These are phyloP conservation scores for Phrynocephalus versicolor DNA, from an alignment of 2,113 vertebrate species.

Conservation along the genomic window DNA sequence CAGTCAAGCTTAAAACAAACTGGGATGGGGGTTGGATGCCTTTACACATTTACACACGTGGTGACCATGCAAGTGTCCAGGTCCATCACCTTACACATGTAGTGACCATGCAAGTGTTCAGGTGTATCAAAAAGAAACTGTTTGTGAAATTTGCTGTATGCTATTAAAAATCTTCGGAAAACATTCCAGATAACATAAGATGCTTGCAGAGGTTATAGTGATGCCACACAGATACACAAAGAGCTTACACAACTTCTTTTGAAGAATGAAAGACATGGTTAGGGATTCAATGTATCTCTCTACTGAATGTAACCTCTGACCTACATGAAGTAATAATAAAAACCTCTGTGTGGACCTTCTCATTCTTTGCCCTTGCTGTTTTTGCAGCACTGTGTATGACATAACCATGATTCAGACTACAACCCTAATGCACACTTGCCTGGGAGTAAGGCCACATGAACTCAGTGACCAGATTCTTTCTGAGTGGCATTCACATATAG, in stretches of 20 bases:
- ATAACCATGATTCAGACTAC: not conserved
- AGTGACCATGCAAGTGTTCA: not conserved
- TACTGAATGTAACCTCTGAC: not conserved
- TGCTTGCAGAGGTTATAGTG: not conserved
- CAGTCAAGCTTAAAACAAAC: too few relatives aligned
- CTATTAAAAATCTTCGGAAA: not conserved
- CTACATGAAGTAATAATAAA: slow-evolving; percentile 1
- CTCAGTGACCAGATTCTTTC: too few relatives aligned
- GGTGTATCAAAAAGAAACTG: too few relatives aligned
- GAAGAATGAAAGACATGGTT: not conserved
- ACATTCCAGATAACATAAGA: not conserved
- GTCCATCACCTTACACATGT: too few relatives aligned
- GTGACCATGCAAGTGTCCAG: not conserved
- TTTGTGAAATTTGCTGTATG: too few relatives aligned
- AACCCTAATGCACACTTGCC: too few relatives aligned
- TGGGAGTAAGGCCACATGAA: too few relatives aligned
- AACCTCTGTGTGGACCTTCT: slow-evolving; percentile 5
- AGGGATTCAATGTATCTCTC: not conserved
- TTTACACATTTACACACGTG: too few relatives aligned
- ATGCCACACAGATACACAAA: not conserved
- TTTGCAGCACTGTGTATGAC: not conserved
- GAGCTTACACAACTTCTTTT: not conserved
- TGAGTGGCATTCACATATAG: too few relatives aligned
- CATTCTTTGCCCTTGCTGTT: not conserved
- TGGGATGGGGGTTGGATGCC: not conserved